Percentiles rank a stretch among this genome's conserved stretches.
phyloP scores from a whole-genome alignment of 2,888 invertebrate species.

The Drosophila greeni region DNA sequence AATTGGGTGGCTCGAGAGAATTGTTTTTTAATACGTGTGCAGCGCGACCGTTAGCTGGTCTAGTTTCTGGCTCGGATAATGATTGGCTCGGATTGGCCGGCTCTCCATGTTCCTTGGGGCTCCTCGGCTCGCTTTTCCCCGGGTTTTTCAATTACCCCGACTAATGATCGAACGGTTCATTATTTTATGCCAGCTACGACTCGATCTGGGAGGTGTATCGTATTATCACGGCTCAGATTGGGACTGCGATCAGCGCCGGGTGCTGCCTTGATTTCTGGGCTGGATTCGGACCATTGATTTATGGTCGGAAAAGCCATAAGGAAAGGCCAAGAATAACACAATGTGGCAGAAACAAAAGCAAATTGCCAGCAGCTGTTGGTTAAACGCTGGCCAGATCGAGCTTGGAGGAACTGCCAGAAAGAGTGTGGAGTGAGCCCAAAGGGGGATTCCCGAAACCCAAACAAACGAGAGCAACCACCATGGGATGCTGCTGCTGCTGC shows the following conservation, averaged over 20 bases:
- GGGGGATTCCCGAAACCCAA: conserved; percentile 2
- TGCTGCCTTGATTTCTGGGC: conserved; percentile 18
- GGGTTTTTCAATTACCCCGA: conserved; percentile 58
- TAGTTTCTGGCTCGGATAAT: conserved; percentile 63
- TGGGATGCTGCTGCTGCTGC: background rate
- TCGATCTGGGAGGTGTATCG: conserved; percentile 15
- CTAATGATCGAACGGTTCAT: conserved; percentile 59
- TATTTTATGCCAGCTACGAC: conserved; percentile 41
- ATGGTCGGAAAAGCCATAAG: conserved; percentile 31
- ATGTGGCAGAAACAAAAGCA: conserved; percentile 16
- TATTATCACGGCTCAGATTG: conserved; percentile 46
- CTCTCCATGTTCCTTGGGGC: conserved; percentile 34
- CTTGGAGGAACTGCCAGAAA: background rate
- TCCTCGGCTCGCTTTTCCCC: conserved; percentile 24
- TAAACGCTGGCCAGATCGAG: conserved; percentile 16
- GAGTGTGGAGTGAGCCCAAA: background rate
- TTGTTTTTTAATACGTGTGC: conserved; percentile 67
- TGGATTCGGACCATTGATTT: conserved; percentile 25
- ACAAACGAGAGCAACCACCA: conserved; percentile 19
- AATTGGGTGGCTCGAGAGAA: conserved; percentile 62
- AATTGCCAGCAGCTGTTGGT: conserved; percentile 33
- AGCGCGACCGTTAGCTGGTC: conserved; percentile 62
- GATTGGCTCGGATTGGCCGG: conserved; percentile 35
- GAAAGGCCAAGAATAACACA: conserved; percentile 34
- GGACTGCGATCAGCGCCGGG: conserved; percentile 42